Evolutionary conservation across 2,888 invertebrate species (phyloP).

Genomic region (Nephrocerus scutellatus): DNA sequence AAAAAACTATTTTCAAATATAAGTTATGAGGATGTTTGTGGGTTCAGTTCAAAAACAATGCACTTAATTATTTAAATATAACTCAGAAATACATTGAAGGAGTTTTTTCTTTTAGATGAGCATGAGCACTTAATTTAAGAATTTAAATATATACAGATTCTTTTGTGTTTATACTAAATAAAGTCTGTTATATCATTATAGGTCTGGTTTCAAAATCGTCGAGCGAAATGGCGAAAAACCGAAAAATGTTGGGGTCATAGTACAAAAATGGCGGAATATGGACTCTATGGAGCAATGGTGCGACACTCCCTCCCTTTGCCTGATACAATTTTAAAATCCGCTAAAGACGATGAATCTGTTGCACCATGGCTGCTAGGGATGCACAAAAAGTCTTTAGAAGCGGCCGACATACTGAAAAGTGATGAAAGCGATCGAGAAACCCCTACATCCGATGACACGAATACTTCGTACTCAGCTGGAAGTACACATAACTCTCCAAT

Average conservation of each 20-base stretch:
- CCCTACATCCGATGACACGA: slow-evolving; percentile 55
- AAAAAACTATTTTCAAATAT: too few relatives aligned
- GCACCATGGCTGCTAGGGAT: slow-evolving; percentile 98
- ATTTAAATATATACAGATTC: not conserved
- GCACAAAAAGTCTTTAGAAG: slow-evolving; percentile 96
- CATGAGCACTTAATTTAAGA: too few relatives aligned
- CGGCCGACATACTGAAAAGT: slow-evolving; percentile 85
- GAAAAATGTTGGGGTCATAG: slow-evolving; percentile 99
- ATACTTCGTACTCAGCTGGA: slow-evolving; percentile 50
- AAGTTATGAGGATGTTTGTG: too few relatives aligned
- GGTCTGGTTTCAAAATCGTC: slow-evolving; percentile 94
- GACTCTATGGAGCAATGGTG: slow-evolving; percentile 99
- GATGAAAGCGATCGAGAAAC: slow-evolving; percentile 66
- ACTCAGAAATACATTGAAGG: not conserved
- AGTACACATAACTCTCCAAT: slow-evolving; percentile 48
- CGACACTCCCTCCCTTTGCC: slow-evolving; percentile 96
- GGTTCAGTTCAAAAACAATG: too few relatives aligned
- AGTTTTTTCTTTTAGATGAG: not conserved
- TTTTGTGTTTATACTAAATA: not conserved
- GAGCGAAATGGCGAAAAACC: slow-evolving; percentile 99
- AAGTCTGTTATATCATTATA: slow-evolving; percentile 48
- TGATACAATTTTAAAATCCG: slow-evolving; percentile 96
- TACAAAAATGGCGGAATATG: slow-evolving; percentile 99
- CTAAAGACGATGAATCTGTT: slow-evolving; percentile 92
- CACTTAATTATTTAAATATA: not conserved